Evolutionary conservation across 2,797 vertebrate species (phyloP).

Genomic region (Sciaenops ocellatus): DNA sequence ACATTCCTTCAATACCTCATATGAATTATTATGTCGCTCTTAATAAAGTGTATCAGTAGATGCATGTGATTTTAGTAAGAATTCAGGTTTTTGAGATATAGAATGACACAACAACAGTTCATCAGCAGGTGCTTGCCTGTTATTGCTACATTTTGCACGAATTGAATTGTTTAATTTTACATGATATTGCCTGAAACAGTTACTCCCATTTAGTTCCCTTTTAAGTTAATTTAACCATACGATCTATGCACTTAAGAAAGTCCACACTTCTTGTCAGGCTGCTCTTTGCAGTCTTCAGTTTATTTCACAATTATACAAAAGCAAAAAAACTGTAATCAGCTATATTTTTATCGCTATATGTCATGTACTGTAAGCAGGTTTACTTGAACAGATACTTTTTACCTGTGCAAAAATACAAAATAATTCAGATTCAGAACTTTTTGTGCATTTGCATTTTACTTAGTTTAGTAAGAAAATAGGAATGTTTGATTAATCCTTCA

Average conservation of each 20-base stretch:
- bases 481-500: not conserved
- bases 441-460: conserved; percentile 9
- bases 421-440: not conserved
- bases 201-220: not conserved
- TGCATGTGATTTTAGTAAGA: not conserved
- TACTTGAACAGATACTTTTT: not conserved
- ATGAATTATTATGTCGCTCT: not conserved
- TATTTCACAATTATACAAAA: not conserved
- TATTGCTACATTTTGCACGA: not conserved
- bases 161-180: not conserved
- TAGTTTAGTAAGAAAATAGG: too few species aligned
- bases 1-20: conserved; percentile 9
- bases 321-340: not conserved
- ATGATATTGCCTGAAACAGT: not conserved
- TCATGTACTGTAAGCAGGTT: not conserved
- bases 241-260: conserved; percentile 43
- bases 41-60: not conserved
- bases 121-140: not conserved
- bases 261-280: not conserved
- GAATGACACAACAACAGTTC: not conserved
- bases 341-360: not conserved
- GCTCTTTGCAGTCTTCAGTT: not conserved
- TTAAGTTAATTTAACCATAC: conserved; percentile 1
- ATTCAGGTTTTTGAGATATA: not conserved
- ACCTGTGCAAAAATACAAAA: not conserved